Evolutionary conservation across 2,113 vertebrate genomes (phyloP).

Genomic region (Sorex fumeus): DNA sequence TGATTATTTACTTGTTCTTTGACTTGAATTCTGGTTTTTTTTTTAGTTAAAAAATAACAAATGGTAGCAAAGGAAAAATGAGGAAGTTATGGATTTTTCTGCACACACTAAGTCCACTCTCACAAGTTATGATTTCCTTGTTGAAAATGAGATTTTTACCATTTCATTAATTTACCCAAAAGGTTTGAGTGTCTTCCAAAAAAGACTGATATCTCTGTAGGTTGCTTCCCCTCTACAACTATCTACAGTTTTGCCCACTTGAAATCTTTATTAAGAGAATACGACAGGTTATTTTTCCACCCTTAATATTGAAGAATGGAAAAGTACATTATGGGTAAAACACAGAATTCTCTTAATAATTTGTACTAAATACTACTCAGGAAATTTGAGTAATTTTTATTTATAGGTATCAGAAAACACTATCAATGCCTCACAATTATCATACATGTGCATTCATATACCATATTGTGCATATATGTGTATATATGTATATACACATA

Average conservation of each 20-base stretch:
- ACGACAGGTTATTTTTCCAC: not conserved
- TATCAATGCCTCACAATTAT: not conserved
- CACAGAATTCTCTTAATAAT: not conserved
- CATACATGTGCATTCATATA: not conserved
- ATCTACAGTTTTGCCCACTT: not conserved
- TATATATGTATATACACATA: not conserved
- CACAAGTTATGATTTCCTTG: not conserved
- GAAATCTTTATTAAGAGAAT: not conserved
- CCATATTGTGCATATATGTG: not conserved
- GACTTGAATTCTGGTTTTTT: not conserved
- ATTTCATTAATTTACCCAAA: not conserved
- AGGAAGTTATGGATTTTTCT: not conserved
- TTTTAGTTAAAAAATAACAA: constrained; percentile 4
- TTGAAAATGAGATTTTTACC: not conserved
- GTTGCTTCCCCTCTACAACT: too few species aligned
- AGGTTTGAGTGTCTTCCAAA: not conserved
- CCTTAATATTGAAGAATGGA: not conserved
- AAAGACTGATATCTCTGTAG: not conserved
- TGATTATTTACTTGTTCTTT: not conserved
- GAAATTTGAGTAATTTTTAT: not conserved
- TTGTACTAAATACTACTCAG: not conserved
- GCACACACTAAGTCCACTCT: not conserved
- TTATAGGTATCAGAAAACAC: not conserved
- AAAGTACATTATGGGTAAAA: not conserved
- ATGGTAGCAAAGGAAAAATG: not conserved